These are phyloP conservation scores for Gavialis gangeticus DNA, from an alignment of 2,113 vertebrate genomes.

Conservation along the genomic window DNA sequence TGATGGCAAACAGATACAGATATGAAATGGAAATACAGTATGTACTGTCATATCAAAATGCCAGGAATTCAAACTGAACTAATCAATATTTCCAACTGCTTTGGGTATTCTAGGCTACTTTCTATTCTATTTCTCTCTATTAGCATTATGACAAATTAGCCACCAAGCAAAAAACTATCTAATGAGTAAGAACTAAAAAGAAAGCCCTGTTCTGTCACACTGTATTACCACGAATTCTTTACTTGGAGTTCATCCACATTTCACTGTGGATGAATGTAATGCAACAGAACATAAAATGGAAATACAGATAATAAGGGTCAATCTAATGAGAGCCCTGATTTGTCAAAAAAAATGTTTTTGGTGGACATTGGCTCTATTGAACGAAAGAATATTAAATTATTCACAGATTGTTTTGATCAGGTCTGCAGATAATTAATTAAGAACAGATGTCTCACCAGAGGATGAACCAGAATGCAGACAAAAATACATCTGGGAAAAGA, in stretches of 20 bases:
- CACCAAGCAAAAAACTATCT: not conserved
- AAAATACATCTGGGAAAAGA: not conserved
- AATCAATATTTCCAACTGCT: not conserved
- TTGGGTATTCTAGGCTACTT: not conserved
- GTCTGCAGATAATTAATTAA: slow-evolving; percentile 43
- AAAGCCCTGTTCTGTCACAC: not conserved
- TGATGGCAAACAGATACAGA: not conserved
- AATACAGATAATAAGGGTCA: not conserved
- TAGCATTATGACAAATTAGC: not conserved
- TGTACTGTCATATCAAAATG: not conserved
- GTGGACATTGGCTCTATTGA: not conserved
- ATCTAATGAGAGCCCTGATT: not conserved
- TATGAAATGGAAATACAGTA: not conserved
- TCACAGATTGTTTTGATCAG: slow-evolving; percentile 13
- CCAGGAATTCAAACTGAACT: not conserved
- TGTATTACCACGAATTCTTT: not conserved
- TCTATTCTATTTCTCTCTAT: not conserved
- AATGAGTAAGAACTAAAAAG: not conserved
- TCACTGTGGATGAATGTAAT: not conserved
- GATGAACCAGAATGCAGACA: slow-evolving; percentile 1
- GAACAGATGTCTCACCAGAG: slow-evolving; percentile 11
- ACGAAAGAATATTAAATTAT: slow-evolving; percentile 4
- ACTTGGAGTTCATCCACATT: not conserved
- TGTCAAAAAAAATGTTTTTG: not conserved
- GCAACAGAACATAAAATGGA: not conserved